Conservation (phyloP, 2,888 invertebrate genomes). For the Hydrotaea cyrtoneurina region DNA sequence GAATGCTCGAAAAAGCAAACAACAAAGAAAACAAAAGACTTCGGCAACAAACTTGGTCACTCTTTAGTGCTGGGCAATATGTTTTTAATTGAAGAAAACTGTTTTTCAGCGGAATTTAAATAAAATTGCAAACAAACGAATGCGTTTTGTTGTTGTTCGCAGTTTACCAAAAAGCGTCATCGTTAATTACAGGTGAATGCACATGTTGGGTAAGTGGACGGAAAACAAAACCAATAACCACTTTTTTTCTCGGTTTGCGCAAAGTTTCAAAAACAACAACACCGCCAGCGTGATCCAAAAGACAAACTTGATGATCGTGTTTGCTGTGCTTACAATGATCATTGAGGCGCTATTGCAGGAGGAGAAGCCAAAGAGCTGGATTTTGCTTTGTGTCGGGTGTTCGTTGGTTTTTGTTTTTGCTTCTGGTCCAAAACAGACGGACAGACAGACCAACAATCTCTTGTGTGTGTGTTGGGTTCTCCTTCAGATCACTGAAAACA, state of each 20-base stretch:
- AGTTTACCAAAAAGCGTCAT: constrained; percentile 53
- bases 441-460: constrained; percentile 48
- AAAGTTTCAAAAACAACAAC: constrained; percentile 70
- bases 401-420: constrained; percentile 19
- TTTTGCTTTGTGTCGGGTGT: constrained; percentile 12
- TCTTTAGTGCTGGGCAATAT: background rate
- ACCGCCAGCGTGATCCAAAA: constrained; percentile 43
- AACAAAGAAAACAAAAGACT: constrained; percentile 61
- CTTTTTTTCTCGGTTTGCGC: constrained; percentile 37
- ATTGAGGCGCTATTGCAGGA: constrained; percentile 7
- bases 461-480: constrained; percentile 43
- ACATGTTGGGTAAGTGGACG: constrained; percentile 60
- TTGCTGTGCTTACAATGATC: constrained; percentile 17
- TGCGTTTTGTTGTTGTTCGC: constrained; percentile 33
- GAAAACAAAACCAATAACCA: constrained; percentile 47
- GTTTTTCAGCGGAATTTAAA: background rate
- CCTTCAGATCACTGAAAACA: constrained; percentile 19
- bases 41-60: constrained; percentile 60
- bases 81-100: constrained; percentile 14
- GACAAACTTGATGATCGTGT: background rate
- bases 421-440: constrained; percentile 39
- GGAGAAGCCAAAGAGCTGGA: constrained; percentile 21
- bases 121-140: background rate
- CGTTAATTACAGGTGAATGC: constrained; percentile 67
- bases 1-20: background rate